Evolutionary conservation across 2,888 invertebrate species (phyloP), one percentile per base, ranked within the genome.

Genomic region (Scrobipalpa atriplicella): DNA sequence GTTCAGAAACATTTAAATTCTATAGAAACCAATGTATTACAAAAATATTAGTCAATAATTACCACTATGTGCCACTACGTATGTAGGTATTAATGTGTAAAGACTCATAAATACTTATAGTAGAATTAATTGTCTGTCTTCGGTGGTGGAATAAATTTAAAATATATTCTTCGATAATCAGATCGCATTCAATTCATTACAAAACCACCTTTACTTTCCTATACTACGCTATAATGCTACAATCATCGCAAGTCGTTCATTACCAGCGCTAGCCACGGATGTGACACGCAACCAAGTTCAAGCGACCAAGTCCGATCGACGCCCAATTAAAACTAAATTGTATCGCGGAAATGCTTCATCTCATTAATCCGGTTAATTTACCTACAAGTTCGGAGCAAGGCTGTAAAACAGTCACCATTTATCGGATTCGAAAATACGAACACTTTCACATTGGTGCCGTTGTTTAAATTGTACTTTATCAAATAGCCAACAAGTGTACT

Each of bases 281-380:
- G 63, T 47, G 65, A 64, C 66, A 69, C 65, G 67, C 69, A 69
- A 69, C 64, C 64, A 64, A 58, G 58, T 58, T 58, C 58, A 58
- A 21, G 58, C 58, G 58, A 58, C 36, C 58, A 58, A 58, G 13
- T 58, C 58, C 58, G 29, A 58, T 58, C 58, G 58, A n/a, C 58
- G 38, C 13, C 74, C 76, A 73, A 78, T 76, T 71, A 66, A 73
- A 70, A 64, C 68, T 69, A 69, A 74, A 47, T 21, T 13, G 54
- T 74, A 75, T 62, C 69, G 68, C 72, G 79, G 78, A 80, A 79
- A 71, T 67, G 38, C 65, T 66, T 73, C 54, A 70, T 68, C 70
- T 74, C 69, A 76, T 75, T 74, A 75, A 71, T 73, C 71, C 69
- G 66, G 70, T 70, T 72, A 75, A 75, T 73, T 75, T 56, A 62